phyloP scores from a whole-genome alignment of 2,888 invertebrate genomes.

The Tiliacea citrago region DNA sequence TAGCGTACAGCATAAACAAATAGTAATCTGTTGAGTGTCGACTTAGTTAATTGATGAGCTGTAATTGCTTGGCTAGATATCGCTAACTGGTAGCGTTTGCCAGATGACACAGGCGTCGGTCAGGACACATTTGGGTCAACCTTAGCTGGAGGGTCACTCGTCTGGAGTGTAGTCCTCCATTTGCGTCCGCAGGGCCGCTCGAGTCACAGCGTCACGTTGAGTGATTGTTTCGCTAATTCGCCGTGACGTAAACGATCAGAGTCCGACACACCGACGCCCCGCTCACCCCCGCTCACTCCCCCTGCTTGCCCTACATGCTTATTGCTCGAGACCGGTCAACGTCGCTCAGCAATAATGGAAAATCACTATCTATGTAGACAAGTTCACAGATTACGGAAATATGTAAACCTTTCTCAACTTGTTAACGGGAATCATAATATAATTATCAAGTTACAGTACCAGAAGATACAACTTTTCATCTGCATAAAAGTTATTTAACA shows the following conservation, averaged over 20 bases:
- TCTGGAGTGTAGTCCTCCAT: slow-evolving; percentile 80
- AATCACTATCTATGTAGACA: slow-evolving; percentile 40
- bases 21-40: slow-evolving; percentile 43
- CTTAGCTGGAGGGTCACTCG: slow-evolving; percentile 76
- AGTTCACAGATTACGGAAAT: slow-evolving; percentile 21
- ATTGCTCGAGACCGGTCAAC: slow-evolving; percentile 65
- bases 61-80: slow-evolving; percentile 55
- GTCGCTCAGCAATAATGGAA: slow-evolving; percentile 63
- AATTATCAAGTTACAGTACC: slow-evolving; percentile 24
- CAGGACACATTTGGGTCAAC: slow-evolving; percentile 75
- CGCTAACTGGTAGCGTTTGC: slow-evolving; percentile 45
- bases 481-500: slow-evolving; percentile 35
- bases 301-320: slow-evolving; percentile 58
- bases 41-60: slow-evolving; percentile 52
- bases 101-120: slow-evolving; percentile 61
- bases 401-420: slow-evolving; percentile 26
- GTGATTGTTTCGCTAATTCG: slow-evolving; percentile 86
- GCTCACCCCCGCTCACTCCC: slow-evolving; percentile 37
- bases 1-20: slow-evolving; percentile 26
- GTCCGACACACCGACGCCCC: slow-evolving; percentile 61
- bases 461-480: slow-evolving; percentile 38
- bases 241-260: slow-evolving; percentile 75
- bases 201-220: slow-evolving; percentile 80
- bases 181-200: slow-evolving; percentile 79
- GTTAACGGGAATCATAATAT: slow-evolving; percentile 26